Percentiles rank a stretch among this genome's conserved stretches.
phyloP scores from a whole-genome alignment of 2,888 invertebrate genomes.

The Drosophila algonquin region DNA sequence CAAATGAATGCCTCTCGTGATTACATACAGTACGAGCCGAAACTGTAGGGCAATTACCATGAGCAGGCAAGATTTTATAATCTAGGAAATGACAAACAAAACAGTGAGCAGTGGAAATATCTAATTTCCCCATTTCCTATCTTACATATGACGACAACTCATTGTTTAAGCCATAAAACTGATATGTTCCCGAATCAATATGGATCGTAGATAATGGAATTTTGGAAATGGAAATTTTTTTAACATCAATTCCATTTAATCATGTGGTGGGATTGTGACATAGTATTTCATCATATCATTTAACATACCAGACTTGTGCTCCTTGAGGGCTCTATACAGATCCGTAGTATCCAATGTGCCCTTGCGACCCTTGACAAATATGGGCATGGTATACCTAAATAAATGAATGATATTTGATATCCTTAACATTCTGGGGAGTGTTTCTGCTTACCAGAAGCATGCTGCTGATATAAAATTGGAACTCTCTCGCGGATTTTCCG shows the following conservation, averaged over 20 bases:
- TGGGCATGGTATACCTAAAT: conserved; percentile 89
- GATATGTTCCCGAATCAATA: not conserved
- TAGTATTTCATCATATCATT: not conserved
- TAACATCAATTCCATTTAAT: not conserved
- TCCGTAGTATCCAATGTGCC: conserved; percentile 90
- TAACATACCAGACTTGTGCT: conserved; percentile 87
- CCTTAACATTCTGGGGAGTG: too few relatives aligned
- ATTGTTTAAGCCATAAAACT: not conserved
- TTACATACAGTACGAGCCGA: conserved; percentile 15
- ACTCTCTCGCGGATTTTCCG: conserved; percentile 86
- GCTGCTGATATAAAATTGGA: conserved; percentile 87
- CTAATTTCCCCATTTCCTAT: not conserved
- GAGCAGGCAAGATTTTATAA: not conserved
- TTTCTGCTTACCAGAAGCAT: conserved; percentile 85
- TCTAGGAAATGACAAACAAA: not conserved
- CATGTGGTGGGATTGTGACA: not conserved
- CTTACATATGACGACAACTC: not conserved
- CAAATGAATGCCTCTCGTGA: conserved; percentile 37
- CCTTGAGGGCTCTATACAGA: conserved; percentile 88
- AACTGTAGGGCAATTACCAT: conserved; percentile 5
- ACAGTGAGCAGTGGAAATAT: not conserved
- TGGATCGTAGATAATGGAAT: not conserved
- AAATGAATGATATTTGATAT: not conserved
- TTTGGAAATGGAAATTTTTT: not conserved
- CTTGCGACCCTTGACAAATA: conserved; percentile 90